A percentile compares a stretch with the other conserved stretches of the same genome.
Evolutionary conservation across 2,113 vertebrate genomes (phyloP).

Genomic region (Nestor notabilis): DNA sequence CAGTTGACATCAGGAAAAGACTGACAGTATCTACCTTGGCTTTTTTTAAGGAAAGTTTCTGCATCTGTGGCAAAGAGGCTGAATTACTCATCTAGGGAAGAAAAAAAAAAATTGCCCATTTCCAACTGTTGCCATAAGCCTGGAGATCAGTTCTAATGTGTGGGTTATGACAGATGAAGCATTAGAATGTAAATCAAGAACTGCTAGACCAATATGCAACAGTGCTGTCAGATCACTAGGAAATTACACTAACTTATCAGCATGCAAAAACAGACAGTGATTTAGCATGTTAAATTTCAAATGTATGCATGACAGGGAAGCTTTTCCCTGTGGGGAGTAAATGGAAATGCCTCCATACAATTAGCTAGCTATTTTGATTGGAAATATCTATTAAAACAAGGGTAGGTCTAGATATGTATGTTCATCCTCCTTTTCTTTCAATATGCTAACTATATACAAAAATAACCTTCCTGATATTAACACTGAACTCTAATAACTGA

Average conservation of each 20-base stretch:
- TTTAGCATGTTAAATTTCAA: not conserved
- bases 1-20: not conserved
- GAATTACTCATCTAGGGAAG: not conserved
- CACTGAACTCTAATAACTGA: not conserved
- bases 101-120: not conserved
- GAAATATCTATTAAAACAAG: not conserved
- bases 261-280: not conserved
- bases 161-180: slow-evolving; percentile 4
- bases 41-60: not conserved
- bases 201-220: not conserved
- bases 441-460: not conserved
- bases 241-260: not conserved
- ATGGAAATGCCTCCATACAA: not conserved
- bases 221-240: not conserved
- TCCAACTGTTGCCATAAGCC: not conserved
- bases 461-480: not conserved
- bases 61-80: not conserved
- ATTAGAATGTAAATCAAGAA: slow-evolving; percentile 16
- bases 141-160: not conserved
- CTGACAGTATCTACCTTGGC: not conserved
- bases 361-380: not conserved
- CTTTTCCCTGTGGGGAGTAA: not conserved
- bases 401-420: not conserved
- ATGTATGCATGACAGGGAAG: not conserved
- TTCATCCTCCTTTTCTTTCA: not conserved